phyloP scores from a whole-genome alignment of 2,888 invertebrate species.

The Cephus nigrinus region DNA sequence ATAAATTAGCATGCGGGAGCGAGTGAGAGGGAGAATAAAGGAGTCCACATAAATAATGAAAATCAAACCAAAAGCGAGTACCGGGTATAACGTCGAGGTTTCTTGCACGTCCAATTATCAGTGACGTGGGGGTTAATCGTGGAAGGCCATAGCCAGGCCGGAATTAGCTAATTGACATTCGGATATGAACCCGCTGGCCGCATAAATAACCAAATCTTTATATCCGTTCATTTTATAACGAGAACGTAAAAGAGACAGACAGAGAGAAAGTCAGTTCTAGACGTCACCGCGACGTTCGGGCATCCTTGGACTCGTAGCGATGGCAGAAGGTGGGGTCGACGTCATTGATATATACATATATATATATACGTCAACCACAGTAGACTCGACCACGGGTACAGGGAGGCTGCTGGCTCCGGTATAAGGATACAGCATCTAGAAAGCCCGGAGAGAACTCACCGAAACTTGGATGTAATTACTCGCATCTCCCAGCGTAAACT shows the following conservation, averaged over 20 bases:
- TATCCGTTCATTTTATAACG: neutral
- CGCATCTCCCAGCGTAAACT: slow-evolving; percentile 56
- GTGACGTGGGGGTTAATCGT: neutral
- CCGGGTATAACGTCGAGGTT: neutral
- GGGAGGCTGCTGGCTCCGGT: neutral
- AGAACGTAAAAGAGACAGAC: neutral
- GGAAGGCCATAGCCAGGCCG: neutral
- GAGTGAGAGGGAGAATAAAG: neutral
- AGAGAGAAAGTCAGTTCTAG: neutral
- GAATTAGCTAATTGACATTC: neutral
- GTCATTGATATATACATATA: neutral
- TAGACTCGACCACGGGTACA: neutral
- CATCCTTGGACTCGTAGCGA: neutral
- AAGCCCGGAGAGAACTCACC: slow-evolving; percentile 40
- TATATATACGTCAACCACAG: neutral
- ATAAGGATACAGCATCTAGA: neutral
- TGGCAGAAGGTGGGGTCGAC: neutral
- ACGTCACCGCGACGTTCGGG: too few relatives aligned
- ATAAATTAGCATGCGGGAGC: neutral
- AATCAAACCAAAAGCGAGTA: neutral
- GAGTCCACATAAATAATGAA: neutral
- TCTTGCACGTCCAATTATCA: neutral
- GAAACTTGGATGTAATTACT: slow-evolving; percentile 65
- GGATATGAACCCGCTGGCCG: neutral
- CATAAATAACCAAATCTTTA: neutral